phyloP scores from a whole-genome alignment of 2,113 vertebrate species.

The Taxidea taxus region DNA sequence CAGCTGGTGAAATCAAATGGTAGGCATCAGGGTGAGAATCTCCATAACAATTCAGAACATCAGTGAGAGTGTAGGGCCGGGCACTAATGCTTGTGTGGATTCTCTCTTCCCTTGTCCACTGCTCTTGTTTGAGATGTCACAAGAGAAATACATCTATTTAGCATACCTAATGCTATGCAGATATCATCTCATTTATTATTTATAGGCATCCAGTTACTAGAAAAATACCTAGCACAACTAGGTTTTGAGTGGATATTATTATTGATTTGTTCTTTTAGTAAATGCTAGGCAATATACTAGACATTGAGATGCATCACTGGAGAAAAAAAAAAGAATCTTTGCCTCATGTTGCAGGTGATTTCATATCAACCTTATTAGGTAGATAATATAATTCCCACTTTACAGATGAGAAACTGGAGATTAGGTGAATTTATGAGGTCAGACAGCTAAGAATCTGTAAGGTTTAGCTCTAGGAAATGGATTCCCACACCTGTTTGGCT shows the following conservation, averaged over 20 bases:
- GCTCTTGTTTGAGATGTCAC: not conserved
- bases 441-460: not conserved
- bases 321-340: not conserved
- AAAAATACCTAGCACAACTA: not conserved
- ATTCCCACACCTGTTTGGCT: not conserved
- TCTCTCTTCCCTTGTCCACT: not conserved
- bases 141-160: not conserved
- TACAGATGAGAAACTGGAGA: not conserved
- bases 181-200: not conserved
- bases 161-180: not conserved
- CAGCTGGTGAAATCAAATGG: not conserved
- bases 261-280: not conserved
- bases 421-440: not conserved
- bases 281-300: not conserved
- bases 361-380: not conserved
- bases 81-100: not conserved
- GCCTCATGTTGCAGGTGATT: not conserved
- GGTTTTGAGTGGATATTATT: not conserved
- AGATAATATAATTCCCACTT: not conserved
- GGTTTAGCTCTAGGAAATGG: not conserved
- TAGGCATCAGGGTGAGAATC: not conserved
- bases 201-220: not conserved
- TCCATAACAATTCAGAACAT: not conserved
- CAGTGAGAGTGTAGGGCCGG: not conserved
- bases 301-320: not conserved